Conservation (phyloP, 92 coral and sea anemone genomes). For the Phymanthus crucifer region DNA sequence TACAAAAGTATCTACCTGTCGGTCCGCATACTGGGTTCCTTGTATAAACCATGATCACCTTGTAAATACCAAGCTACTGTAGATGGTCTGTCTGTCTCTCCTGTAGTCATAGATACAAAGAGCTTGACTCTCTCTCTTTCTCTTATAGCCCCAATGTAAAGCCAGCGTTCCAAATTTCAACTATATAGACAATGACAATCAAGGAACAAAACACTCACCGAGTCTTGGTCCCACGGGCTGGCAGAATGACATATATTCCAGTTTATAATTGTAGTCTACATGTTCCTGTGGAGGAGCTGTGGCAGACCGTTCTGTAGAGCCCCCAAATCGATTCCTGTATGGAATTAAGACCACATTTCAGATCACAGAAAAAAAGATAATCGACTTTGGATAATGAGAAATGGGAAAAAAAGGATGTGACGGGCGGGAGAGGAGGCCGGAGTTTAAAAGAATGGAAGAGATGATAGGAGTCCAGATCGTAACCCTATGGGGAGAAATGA, state of each 20-base stretch:
- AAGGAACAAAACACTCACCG: slow-evolving; percentile 32
- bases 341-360: not conserved
- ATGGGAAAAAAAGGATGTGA: too few relatives aligned
- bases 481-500: too few relatives aligned
- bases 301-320: slow-evolving; percentile 13
- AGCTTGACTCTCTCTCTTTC: too few relatives aligned
- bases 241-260: slow-evolving; percentile 78
- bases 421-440: too few relatives aligned
- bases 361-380: not conserved
- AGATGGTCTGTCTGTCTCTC: slow-evolving; percentile 79
- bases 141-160: too few relatives aligned
- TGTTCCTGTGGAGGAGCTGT: slow-evolving; percentile 46
- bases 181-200: too few relatives aligned
- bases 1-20: slow-evolving; percentile 36
- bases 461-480: too few relatives aligned
- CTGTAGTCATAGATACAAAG: slow-evolving; percentile 21
- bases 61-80: slow-evolving; percentile 85
- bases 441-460: too few relatives aligned
- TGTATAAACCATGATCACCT: slow-evolving; percentile 80
- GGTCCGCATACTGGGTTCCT: slow-evolving; percentile 52
- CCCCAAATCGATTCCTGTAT: slow-evolving; percentile 52
- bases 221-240: slow-evolving; percentile 91
- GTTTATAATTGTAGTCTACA: slow-evolving; percentile 52
- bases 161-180: too few relatives aligned
- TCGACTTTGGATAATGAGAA: not conserved